Base-by-base conservation (phyloP, 2,888 invertebrate genomes). In the Leucophora obtusa region DNA sequence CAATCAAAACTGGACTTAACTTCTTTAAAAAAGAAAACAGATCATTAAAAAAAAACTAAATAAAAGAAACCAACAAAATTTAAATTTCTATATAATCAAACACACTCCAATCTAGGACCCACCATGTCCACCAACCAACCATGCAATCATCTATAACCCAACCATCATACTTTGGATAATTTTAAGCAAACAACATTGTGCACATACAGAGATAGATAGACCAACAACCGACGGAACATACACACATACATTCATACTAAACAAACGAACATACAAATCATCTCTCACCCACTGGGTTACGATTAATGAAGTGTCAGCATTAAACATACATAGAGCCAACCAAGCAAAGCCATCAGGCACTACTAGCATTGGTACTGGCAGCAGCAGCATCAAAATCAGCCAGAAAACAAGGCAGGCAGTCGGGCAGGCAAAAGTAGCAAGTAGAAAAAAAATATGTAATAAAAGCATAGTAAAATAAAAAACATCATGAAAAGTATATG, bases 281-380 rank as follows among this genome's bases (percentile, higher is more conserved):
- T 51, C 73, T 81, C 76, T 77, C 77, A 81, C 77, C 81, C 77
- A 81, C 77, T 66, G 77, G 81, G 73, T 50, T 54, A 70, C 15
- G 58, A 77, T 81, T 77, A 81, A 81, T 81, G 81, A 81, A 81
- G 81, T 81, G 81, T 81, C 81, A 81, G 81, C 81, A 81, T 77
- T 81, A 81, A 81, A 81, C 70, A 77, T 66, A 77, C 66, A 75
- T 50, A 65, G 18, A 70, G 54, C 47, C 60, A 75, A 79, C 59
- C 43, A 53, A 54, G 38, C 33, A 24, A 56, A 24, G 15, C 56
- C 24, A 73, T 47, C 47, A 28, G 18, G 65, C 50, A 56, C n/a
- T 47, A 47, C 10, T 9, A 47, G 1, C n/a, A n/a, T 28, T 28
- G 28, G 28, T 28, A 28, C 5, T 28, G 7, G 28, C 28, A 28